Percentiles rank a stretch among this genome's conserved stretches.
Evolutionary conservation across 2,113 vertebrate genomes (phyloP).

Genomic region (Muscicapa adusta): DNA sequence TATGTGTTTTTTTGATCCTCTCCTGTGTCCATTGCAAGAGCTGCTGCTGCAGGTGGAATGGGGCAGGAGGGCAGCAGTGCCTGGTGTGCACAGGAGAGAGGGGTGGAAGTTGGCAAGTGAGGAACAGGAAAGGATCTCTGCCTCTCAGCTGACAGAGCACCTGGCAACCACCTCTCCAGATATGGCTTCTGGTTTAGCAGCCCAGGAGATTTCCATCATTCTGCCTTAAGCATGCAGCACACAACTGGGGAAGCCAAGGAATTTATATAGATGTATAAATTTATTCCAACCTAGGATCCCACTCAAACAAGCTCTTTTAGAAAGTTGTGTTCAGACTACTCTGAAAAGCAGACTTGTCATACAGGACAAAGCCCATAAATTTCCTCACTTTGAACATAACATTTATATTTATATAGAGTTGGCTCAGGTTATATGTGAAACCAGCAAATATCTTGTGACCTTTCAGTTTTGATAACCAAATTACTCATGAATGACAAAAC

Average conservation of each 20-base stretch:
- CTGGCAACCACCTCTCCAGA: background rate
- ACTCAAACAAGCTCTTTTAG: background rate
- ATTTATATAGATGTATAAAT: background rate
- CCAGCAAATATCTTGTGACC: background rate
- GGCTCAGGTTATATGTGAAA: background rate
- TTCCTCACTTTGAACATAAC: background rate
- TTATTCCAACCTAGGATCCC: background rate
- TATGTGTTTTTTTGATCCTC: background rate
- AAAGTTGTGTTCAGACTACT: background rate
- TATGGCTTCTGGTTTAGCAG: background rate
- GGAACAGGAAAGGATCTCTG: background rate
- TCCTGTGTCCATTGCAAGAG: background rate
- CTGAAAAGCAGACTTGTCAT: background rate
- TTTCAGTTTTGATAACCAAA: background rate
- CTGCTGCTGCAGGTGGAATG: background rate
- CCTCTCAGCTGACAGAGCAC: background rate
- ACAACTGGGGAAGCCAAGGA: rapidly evolving
- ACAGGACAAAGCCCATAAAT: background rate
- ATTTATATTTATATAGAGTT: background rate
- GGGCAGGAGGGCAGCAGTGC: background rate
- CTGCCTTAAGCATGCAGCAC: background rate
- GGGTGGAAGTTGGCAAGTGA: background rate
- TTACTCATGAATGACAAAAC: background rate
- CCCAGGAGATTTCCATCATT: background rate
- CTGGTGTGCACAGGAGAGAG: background rate